Percentiles rank a stretch among this genome's conserved stretches.
Conservation (phyloP, 2,113 vertebrate genomes). For the Thermophis baileyi region DNA sequence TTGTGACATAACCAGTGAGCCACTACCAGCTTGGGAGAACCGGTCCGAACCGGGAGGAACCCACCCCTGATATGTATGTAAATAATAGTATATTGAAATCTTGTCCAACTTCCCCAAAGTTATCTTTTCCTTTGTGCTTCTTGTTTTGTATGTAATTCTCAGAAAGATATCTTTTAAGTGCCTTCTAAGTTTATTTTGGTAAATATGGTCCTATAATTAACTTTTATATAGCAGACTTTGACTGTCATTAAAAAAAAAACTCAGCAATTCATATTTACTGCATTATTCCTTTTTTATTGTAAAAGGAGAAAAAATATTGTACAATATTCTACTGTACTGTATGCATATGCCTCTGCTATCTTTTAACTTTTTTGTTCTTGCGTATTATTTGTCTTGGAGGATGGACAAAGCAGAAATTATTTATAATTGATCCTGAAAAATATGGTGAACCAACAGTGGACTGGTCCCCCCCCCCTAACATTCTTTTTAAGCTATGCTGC, state of each 20-base stretch:
- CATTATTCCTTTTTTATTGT: neutral
- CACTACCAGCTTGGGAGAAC: no score
- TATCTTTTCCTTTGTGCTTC: neutral
- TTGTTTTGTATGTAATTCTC: neutral
- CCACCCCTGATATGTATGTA: no score
- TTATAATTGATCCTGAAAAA: neutral
- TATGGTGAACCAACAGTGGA: neutral
- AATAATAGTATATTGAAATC: neutral
- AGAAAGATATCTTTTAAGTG: neutral
- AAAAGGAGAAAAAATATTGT: neutral
- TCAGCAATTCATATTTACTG: neutral
- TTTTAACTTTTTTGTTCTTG: neutral
- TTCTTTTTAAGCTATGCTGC: neutral
- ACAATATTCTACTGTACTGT: neutral
- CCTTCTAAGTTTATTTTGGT: neutral
- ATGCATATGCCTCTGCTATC: neutral
- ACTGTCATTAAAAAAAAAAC: neutral
- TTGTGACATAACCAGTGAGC: no score
- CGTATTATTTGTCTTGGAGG: neutral
- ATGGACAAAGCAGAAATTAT: neutral
- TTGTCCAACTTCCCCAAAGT: neutral
- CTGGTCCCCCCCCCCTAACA: fast-evolving
- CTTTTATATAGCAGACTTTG: neutral
- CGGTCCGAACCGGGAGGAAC: no score
- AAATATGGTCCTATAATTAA: neutral